Conservation (phyloP, 2,888 invertebrate genomes). For the Dasysyrphus tricinctus region DNA sequence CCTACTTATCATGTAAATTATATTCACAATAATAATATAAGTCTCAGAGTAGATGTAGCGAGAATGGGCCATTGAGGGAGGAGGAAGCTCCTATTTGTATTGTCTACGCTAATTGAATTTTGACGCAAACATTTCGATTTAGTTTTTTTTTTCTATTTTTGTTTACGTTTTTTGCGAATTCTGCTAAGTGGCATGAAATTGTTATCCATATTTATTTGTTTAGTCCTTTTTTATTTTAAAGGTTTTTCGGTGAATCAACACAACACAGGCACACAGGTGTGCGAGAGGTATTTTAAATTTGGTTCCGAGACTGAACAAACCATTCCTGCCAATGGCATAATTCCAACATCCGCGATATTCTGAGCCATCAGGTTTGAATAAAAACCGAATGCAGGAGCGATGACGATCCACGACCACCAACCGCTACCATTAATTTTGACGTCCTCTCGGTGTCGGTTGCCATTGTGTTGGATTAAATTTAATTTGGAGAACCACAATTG, state of each 20-base stretch:
- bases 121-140: neutral
- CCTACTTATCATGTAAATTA: conserved; percentile 68
- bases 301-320: neutral
- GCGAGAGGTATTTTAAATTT: conserved; percentile 23
- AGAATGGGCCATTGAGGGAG: conserved; percentile 19
- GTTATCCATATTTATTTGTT: conserved; percentile 20
- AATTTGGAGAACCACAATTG: conserved; percentile 44
- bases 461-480: conserved; percentile 46
- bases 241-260: neutral
- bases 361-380: neutral
- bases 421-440: conserved; percentile 23
- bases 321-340: conserved; percentile 16
- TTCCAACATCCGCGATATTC: neutral
- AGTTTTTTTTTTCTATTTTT: neutral
- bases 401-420: neutral
- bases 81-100: neutral
- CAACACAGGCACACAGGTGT: neutral
- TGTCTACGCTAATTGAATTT: conserved; percentile 34
- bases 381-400: neutral
- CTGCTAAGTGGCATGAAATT: conserved; percentile 54
- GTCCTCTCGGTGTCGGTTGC: conserved; percentile 3
- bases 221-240: neutral
- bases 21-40: conserved; percentile 69
- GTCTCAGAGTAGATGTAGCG: conserved; percentile 58
- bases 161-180: neutral